Conservation (phyloP, 1,140 invertebrate genomes). For the Euura saliciscinereae region DNA sequence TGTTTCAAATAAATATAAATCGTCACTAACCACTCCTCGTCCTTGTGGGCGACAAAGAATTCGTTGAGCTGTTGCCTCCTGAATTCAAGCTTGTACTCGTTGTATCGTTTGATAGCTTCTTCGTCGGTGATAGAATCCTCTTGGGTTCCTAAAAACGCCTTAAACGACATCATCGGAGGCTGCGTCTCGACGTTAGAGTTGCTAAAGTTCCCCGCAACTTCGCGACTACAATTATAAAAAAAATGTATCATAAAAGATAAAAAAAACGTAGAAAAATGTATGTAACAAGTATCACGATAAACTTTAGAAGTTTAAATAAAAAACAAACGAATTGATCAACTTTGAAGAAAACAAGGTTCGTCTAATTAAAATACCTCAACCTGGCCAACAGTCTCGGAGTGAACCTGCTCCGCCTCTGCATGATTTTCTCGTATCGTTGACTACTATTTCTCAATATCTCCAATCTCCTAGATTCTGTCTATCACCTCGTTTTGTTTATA, state of each 20-base stretch:
- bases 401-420: constrained; percentile 44
- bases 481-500: no score
- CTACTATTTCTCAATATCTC: no score
- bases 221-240: constrained; percentile 37
- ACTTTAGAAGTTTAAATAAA: neutral
- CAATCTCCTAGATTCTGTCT: no score
- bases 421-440: neutral
- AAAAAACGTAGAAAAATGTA: neutral
- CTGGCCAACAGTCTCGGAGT: constrained; percentile 50
- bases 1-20: neutral
- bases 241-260: neutral
- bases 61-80: constrained; percentile 95
- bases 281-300: neutral
- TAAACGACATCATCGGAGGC: constrained; percentile 96
- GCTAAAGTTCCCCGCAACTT: constrained; percentile 55
- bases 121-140: constrained; percentile 98
- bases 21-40: constrained; percentile 96
- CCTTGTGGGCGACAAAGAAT: constrained; percentile 98
- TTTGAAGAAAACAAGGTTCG: no score
- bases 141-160: constrained; percentile 94
- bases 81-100: constrained; percentile 98
- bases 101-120: constrained; percentile 96
- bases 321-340: no score
- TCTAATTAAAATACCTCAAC: constrained; percentile 35
- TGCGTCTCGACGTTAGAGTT: constrained; percentile 72